Base-by-base conservation (phyloP, 92 coral and sea anemone species). In the Isaurus tuberculatus region DNA sequence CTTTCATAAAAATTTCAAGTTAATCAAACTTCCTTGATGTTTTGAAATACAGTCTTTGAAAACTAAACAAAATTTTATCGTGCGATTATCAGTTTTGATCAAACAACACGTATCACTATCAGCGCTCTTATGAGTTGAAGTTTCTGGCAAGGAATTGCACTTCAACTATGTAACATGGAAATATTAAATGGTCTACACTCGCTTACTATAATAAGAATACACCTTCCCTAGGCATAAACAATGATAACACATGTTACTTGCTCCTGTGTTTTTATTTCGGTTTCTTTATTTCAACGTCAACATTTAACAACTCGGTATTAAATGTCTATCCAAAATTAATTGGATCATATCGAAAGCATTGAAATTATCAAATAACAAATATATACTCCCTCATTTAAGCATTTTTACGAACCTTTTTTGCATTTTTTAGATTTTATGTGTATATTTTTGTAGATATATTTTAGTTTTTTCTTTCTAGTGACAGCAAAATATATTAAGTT, bases 401-500 rank as follows among this genome's bases (percentile, higher is more conserved):
- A 33, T 22, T 22, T 31, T 19, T 31, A 40, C 46, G 20, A 57
- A 23, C 48, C 70, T 22, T 77, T 34, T 77, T 30, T 23, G 34
- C 49, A 34, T 48, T 57, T 77, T 33, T 36, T 29, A n/a, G 3
- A 69, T 77, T 77, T 77, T 49, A 32, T 77, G 34, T 60, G 57
- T 36, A 77, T 19, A 36, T 60, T 57, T 57, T 77, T 77, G 58
- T 77, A 77, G 58, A 77, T 77, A 58, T 34, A 23, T 77, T 77
- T 36, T 26, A 33, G n/a, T 34, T 46, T 40, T 74, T 77, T 77
- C 69, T 75, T n/a, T 58, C 16, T 58, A 20, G 30, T 19, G 22
- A 29, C 58, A 77, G 70, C 82, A 77, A 77, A 77, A 77, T 77
- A 77, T 77, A 58, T 58, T 57, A 75, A 42, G 81, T 37, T 57